These are phyloP conservation scores for Bostrychus sinensis DNA, from an alignment of 2,113 vertebrate species.

Conservation along the genomic window DNA sequence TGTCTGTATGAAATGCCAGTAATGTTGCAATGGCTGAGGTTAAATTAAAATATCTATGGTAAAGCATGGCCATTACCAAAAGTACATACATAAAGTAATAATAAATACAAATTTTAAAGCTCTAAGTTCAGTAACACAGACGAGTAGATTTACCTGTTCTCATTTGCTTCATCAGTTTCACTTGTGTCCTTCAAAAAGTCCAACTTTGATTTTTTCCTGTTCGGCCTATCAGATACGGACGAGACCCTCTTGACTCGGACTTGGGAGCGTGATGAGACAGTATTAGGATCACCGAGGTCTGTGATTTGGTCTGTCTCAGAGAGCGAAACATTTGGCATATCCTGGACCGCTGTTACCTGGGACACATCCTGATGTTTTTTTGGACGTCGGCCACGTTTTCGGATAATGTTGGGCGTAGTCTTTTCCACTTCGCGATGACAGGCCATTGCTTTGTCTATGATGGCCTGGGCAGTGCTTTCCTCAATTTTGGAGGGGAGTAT, in stretches of 20 bases:
- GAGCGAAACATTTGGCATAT: background rate
- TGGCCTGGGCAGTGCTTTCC: slow-evolving; percentile 57
- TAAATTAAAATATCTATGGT: too few species aligned
- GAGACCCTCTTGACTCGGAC: slow-evolving; percentile 76
- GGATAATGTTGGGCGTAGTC: slow-evolving; percentile 49
- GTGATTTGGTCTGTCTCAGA: slow-evolving; percentile 3
- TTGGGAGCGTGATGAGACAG: slow-evolving; percentile 49
- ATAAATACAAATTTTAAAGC: background rate
- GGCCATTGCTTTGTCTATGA: slow-evolving; percentile 72
- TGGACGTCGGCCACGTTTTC: slow-evolving; percentile 11
- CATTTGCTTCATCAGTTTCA: slow-evolving; percentile 48
- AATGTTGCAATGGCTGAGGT: too few species aligned
- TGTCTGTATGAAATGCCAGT: too few species aligned
- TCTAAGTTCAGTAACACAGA: too few species aligned
- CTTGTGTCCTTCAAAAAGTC: slow-evolving; percentile 62
- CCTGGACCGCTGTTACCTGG: slow-evolving; percentile 23
- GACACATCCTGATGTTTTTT: background rate
- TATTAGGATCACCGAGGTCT: background rate
- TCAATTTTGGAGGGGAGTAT: slow-evolving; percentile 11
- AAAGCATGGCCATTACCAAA: too few species aligned
- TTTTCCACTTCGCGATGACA: slow-evolving; percentile 37
- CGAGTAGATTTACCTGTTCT: slow-evolving; percentile 62
- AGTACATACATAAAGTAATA: background rate
- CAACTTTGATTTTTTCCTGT: slow-evolving; percentile 78
- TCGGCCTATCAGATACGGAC: slow-evolving; percentile 44